Evolutionary conservation across 2,888 invertebrate species (phyloP).

Genomic region (Caenorhabditis afra): DNA sequence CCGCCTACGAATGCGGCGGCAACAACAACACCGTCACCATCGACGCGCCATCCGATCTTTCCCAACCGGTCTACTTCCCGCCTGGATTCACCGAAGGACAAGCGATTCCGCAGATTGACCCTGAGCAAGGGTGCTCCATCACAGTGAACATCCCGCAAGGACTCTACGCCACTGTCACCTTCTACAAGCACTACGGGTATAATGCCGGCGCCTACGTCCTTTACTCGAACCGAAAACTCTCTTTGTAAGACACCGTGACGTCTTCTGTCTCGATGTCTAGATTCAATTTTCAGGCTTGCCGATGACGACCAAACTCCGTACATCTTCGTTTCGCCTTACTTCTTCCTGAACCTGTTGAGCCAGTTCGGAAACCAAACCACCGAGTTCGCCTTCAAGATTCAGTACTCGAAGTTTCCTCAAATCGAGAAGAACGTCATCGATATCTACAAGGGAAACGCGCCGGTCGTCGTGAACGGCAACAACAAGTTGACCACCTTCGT

Average conservation of each 20-base stretch:
- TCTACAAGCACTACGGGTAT: neutral
- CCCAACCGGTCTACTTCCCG: slow-evolving; percentile 19
- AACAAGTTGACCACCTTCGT: slow-evolving; percentile 16
- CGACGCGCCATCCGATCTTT: slow-evolving; percentile 17
- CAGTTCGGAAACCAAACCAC: neutral
- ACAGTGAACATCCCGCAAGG: slow-evolving; percentile 12
- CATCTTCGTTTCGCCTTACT: slow-evolving; percentile 16
- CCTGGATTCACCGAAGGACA: slow-evolving; percentile 1
- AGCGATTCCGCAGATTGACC: neutral
- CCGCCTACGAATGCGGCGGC: slow-evolving; percentile 18
- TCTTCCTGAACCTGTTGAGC: slow-evolving; percentile 5
- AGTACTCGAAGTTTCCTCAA: slow-evolving; percentile 11
- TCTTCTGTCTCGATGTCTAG: neutral
- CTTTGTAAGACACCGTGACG: slow-evolving; percentile 2
- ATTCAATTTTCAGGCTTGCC: slow-evolving; percentile 7
- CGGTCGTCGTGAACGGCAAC: slow-evolving; percentile 12
- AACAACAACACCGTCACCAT: slow-evolving; percentile 5
- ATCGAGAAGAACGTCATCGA: slow-evolving; percentile 3
- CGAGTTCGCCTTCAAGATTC: slow-evolving; percentile 22
- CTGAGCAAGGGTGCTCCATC: slow-evolving; percentile 1
- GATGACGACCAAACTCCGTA: slow-evolving; percentile 29
- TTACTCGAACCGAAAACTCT: slow-evolving; percentile 11
- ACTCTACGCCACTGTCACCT: slow-evolving; percentile 23
- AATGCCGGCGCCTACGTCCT: slow-evolving; percentile 6
- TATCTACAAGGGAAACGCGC: slow-evolving; percentile 28